A percentile compares a stretch with the other conserved stretches of the same genome.
Conservation (phyloP, 2,888 invertebrate genomes). For the Thymelicus acteon region DNA sequence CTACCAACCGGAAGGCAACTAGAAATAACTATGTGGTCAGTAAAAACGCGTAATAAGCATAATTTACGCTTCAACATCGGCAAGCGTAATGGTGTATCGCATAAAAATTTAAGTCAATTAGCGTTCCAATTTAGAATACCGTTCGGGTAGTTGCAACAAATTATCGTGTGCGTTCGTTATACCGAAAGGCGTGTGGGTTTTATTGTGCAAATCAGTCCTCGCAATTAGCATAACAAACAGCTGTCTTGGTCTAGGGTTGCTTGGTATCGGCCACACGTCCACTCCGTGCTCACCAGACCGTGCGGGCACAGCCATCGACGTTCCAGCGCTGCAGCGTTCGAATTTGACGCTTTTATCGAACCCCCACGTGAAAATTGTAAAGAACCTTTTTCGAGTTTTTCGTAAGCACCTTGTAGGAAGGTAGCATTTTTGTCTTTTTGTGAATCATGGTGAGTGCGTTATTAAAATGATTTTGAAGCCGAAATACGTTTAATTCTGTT, state of each 20-base stretch:
- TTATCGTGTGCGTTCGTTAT: conserved; percentile 64
- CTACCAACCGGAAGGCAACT: conserved; percentile 17
- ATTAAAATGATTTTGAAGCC: background rate
- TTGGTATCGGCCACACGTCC: conserved; percentile 76
- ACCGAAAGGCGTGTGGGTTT: conserved; percentile 62
- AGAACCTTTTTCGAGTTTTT: background rate
- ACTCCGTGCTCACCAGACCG: conserved; percentile 72
- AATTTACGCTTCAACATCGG: conserved; percentile 1
- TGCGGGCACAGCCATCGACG: conserved; percentile 59
- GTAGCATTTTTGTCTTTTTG: conserved; percentile 6
- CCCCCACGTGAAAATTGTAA: conserved; percentile 24
- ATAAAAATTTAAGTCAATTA: conserved; percentile 15
- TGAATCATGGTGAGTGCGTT: background rate
- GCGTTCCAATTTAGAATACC: conserved; percentile 20
- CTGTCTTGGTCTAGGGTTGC: conserved; percentile 47
- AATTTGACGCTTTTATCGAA: conserved; percentile 47
- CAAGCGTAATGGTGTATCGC: conserved; percentile 7
- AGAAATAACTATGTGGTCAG: conserved; percentile 17
- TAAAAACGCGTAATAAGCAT: conserved; percentile 13
- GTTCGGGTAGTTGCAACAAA: conserved; percentile 48
- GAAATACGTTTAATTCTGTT: background rate
- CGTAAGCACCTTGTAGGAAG: conserved; percentile 5
- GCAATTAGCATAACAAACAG: conserved; percentile 53
- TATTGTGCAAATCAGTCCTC: conserved; percentile 75
- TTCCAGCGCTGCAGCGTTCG: conserved; percentile 58